phyloP scores from a whole-genome alignment of 2,797 vertebrate species.

The Pteronotus mesoamericanus region DNA sequence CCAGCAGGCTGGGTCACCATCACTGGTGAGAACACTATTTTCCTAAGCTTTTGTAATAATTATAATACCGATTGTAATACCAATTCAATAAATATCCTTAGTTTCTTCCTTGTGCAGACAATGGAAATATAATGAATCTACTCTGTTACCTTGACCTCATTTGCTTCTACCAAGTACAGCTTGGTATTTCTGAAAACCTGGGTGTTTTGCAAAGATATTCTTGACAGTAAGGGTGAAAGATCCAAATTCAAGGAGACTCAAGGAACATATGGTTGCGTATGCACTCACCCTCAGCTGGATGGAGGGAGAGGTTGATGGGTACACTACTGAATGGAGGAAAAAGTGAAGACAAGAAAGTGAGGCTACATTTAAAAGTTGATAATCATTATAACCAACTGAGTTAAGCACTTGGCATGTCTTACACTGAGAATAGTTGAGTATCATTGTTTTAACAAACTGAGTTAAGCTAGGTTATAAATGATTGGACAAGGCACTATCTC shows the following conservation, averaged over 20 bases:
- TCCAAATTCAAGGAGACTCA: too few relatives aligned
- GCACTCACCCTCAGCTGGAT: accelerated
- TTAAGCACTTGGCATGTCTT: neutral
- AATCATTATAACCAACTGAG: neutral
- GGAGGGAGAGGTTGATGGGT: too few relatives aligned
- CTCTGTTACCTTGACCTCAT: neutral
- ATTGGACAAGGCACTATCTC: neutral
- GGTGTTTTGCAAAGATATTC: neutral
- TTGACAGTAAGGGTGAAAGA: neutral
- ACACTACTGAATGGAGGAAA: neutral
- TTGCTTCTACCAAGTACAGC: neutral
- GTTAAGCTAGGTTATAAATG: neutral
- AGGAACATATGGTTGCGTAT: accelerated
- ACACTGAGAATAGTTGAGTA: neutral
- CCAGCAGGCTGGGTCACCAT: neutral
- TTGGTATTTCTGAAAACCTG: neutral
- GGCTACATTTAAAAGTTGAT: neutral
- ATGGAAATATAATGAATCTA: neutral
- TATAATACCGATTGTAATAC: neutral
- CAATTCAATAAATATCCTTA: neutral
- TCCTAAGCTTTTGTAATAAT: neutral
- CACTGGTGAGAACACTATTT: neutral
- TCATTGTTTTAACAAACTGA: neutral
- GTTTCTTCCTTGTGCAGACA: neutral
- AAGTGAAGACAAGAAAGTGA: neutral